Percentiles rank a stretch among this genome's conserved stretches.
phyloP scores from a whole-genome alignment of 2,797 vertebrate genomes.

The Eremophila alpestris region DNA sequence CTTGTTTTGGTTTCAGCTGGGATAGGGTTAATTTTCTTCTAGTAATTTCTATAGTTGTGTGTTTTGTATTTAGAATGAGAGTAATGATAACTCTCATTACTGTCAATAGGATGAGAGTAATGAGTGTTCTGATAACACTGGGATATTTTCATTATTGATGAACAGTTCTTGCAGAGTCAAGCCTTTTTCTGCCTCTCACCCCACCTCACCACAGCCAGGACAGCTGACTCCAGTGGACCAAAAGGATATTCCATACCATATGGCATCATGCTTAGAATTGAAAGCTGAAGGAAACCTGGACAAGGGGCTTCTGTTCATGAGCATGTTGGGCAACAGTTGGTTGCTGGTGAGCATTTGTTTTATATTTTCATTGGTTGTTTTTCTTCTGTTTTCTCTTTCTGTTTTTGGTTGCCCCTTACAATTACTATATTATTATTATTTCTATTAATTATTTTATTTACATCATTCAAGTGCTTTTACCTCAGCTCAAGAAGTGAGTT shows the following conservation, averaged over 20 bases:
- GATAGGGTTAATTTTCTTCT: not conserved
- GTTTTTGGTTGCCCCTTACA: not conserved
- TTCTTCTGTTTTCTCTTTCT: not conserved
- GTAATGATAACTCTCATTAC: not conserved
- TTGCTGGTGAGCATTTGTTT: not conserved
- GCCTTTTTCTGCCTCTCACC: not conserved
- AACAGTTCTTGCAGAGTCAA: not conserved
- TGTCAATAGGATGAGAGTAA: not conserved
- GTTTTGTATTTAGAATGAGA: not conserved
- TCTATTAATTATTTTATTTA: not conserved
- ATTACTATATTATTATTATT: not conserved
- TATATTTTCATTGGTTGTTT: not conserved
- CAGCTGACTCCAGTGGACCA: not conserved
- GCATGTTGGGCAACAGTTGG: fast-evolving
- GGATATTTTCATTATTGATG: not conserved
- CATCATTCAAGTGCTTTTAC: not conserved
- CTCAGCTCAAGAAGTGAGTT: not conserved
- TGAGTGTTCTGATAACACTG: not conserved
- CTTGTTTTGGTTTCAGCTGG: not conserved
- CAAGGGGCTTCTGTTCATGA: not conserved
- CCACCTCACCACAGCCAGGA: not conserved
- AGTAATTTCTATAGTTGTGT: not conserved
- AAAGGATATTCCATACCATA: not conserved
- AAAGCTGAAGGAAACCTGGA: not conserved
- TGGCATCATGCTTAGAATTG: not conserved